phyloP scores from a whole-genome alignment of 2,113 vertebrate genomes.

The Hemichromis elongatus region DNA sequence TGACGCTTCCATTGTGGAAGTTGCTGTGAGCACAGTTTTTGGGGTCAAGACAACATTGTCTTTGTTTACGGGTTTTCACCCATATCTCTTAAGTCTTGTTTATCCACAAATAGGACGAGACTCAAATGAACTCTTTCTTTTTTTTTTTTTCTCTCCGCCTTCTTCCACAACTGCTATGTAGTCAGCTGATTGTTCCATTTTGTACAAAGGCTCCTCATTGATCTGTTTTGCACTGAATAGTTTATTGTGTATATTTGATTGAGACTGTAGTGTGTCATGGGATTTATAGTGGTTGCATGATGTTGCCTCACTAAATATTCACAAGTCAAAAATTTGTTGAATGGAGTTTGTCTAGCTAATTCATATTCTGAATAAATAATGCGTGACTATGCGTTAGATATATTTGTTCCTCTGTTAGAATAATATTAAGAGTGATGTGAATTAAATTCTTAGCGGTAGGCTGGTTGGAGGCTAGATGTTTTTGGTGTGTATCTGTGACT shows the following conservation, averaged over 20 bases:
- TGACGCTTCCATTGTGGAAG: constrained; percentile 48
- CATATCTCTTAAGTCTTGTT: constrained; percentile 55
- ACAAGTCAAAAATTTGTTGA: background rate
- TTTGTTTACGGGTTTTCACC: constrained; percentile 54
- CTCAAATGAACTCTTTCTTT: background rate
- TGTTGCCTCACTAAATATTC: background rate
- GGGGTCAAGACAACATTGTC: constrained; percentile 50
- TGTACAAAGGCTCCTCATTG: background rate
- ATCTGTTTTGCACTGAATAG: background rate
- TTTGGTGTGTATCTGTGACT: constrained; percentile 24
- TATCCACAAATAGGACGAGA: constrained; percentile 56
- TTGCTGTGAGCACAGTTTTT: constrained; percentile 47
- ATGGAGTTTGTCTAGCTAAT: background rate
- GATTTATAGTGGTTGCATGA: background rate
- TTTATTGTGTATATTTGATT: constrained; percentile 13
- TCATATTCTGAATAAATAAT: constrained; percentile 2
- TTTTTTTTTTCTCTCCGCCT: background rate
- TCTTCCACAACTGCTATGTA: background rate
- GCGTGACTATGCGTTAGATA: background rate
- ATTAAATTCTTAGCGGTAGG: constrained; percentile 3
- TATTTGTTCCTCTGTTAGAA: background rate
- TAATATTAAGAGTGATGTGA: constrained; percentile 9
- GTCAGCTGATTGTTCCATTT: constrained; percentile 35
- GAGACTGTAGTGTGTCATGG: background rate
- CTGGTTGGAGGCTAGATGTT: constrained; percentile 28